Evolutionary conservation across 2,797 vertebrate genomes (phyloP).

Genomic region (Orestias chungarensis): DNA sequence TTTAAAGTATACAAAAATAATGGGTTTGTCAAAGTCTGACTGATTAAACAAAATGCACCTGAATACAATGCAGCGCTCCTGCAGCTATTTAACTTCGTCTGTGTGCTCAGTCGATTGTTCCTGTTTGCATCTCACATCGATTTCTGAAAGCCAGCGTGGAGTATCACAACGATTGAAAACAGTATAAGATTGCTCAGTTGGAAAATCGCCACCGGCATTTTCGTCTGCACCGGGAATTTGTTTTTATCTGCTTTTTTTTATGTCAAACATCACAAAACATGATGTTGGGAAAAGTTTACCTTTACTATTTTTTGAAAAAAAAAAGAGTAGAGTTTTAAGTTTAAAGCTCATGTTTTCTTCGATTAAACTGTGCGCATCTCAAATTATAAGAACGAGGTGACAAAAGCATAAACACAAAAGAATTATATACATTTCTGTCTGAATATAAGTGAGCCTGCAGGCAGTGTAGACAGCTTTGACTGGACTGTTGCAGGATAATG

Average conservation of each 20-base stretch:
- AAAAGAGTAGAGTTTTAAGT: not conserved
- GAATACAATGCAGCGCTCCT: constrained; percentile 42
- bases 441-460: too few relatives aligned
- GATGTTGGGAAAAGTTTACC: not conserved
- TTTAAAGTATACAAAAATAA: constrained; percentile 43
- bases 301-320: not conserved
- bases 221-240: constrained; percentile 19
- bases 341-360: not conserved
- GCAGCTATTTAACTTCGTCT: constrained; percentile 44
- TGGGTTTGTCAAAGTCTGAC: constrained; percentile 61
- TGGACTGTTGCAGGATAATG: too few relatives aligned
- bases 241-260: constrained; percentile 8
- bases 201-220: constrained; percentile 27
- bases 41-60: constrained; percentile 52
- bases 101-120: constrained; percentile 52
- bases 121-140: constrained; percentile 60
- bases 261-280: constrained; percentile 1
- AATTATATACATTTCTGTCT: too few relatives aligned
- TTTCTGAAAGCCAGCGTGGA: constrained; percentile 38
- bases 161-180: constrained; percentile 40
- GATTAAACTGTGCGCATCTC: not conserved
- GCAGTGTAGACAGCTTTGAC: too few relatives aligned
- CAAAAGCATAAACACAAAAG: not conserved
- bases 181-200: constrained; percentile 31
- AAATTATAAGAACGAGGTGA: not conserved